Evolutionary conservation across 2,888 invertebrate species (phyloP), one percentile per base, ranked within the genome.

Genomic region (Stomorhina lunata): DNA sequence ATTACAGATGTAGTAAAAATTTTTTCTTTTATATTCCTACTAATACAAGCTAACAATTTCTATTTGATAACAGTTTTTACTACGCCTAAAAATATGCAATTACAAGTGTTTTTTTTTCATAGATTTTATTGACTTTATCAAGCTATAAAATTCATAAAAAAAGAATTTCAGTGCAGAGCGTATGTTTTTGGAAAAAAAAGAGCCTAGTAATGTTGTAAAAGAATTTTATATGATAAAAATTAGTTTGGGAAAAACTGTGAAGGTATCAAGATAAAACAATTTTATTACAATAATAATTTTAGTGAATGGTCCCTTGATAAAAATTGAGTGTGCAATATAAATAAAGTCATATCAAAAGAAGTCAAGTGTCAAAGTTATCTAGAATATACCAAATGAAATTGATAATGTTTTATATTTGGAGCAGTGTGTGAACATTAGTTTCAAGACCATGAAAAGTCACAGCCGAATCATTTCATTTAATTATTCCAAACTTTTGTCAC

Each of bases 101-200:
- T 29, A 37, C 43, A 43, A 17, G 43, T 61, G 17, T 45, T 20
- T 75, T 68, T n/a, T n/a, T n/a, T n/a, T n/a, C n/a, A n/a, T n/a
- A n/a, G n/a, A n/a, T n/a, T n/a, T 68, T 61, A 61, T 50, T 17
- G 12, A 73, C 10, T 22, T 65, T 75, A 57, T 65, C 66, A 45
- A 34, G 9, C 17, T 25, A 66, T 66, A 40, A 34, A n/a, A 34
- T 43, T 32, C 25, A 25, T 17, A 48, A 29, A 12, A n/a, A n/a
- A 40, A 37, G 12, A 3, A 27, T 76, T 45, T 48, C 27, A 66
- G 10, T n/a, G n/a, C n/a, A n/a, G n/a, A n/a, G n/a, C n/a, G n/a
- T n/a, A n/a, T n/a, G 20, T 27, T 45, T 57, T 65, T 43, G 32
- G 53, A 48, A 71, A 71, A 48, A 59, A 48, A 34, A 10, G n/a